These are phyloP conservation scores for Aelia acuminata DNA, from an alignment of 2,888 invertebrate genomes.

Conservation along the genomic window DNA sequence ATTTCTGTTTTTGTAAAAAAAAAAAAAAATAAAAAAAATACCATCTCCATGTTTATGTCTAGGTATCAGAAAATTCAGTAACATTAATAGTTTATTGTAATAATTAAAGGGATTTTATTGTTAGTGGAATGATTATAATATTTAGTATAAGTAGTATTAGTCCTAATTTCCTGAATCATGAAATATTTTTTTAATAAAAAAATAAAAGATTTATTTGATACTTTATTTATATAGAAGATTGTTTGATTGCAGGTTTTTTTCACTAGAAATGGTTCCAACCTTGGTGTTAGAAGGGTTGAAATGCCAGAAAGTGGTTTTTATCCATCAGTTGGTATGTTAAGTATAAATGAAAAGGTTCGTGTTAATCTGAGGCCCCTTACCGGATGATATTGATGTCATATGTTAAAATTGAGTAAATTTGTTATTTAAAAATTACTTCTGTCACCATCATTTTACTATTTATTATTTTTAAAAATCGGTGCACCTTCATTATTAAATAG, in stretches of 20 bases:
- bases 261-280: conserved; percentile 72
- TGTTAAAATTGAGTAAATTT: neutral
- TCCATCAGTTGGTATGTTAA: conserved; percentile 73
- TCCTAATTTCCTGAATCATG: too few relatives aligned
- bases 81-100: too few relatives aligned
- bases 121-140: too few relatives aligned
- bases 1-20: too few relatives aligned
- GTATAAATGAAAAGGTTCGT: conserved; percentile 72
- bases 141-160: too few relatives aligned
- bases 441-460: neutral
- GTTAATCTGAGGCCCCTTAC: conserved; percentile 72
- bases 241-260: conserved; percentile 71
- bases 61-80: too few relatives aligned
- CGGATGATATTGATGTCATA: conserved; percentile 68
- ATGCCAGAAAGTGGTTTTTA: conserved; percentile 73
- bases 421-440: neutral
- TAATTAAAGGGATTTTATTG: too few relatives aligned
- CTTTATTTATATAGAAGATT: neutral
- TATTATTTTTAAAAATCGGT: neutral
- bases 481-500: neutral
- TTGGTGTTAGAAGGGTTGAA: conserved; percentile 71
- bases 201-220: neutral
- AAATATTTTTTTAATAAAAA: too few relatives aligned
- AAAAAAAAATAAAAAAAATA: too few relatives aligned
- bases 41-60: too few relatives aligned